Conservation (phyloP, 2,888 invertebrate species). For the Amphiduros pacificus region DNA sequence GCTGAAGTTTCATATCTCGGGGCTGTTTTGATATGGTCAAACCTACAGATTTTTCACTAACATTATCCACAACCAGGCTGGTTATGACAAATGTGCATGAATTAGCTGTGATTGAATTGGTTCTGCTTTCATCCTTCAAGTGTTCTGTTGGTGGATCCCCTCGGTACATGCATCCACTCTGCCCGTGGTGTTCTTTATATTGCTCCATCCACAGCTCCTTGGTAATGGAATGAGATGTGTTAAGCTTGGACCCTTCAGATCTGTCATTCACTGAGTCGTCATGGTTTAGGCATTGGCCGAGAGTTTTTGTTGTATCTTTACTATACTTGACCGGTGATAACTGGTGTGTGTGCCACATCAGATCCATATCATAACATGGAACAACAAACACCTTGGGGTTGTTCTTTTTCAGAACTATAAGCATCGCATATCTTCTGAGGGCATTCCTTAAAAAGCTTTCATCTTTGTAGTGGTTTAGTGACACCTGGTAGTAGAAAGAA, state of each 20-base stretch:
- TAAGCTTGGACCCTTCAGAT: constrained; percentile 56
- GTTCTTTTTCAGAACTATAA: constrained; percentile 55
- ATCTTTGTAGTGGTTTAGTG: constrained; percentile 61
- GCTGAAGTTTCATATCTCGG: too few species aligned
- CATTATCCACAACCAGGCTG: too few species aligned
- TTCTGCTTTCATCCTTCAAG: too few species aligned
- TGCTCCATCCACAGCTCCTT: constrained; percentile 57
- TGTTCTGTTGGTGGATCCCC: constrained; percentile 60
- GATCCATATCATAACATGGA: constrained; percentile 63
- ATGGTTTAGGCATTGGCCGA: constrained; percentile 58
- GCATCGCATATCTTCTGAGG: constrained; percentile 56
- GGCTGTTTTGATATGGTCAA: too few species aligned
- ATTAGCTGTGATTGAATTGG: too few species aligned
- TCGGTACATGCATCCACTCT: constrained; percentile 60
- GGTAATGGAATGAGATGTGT: constrained; percentile 58
- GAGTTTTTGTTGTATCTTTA: constrained; percentile 45
- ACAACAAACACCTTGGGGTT: constrained; percentile 52
- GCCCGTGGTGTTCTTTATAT: constrained; percentile 56
- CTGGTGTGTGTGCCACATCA: constrained; percentile 63
- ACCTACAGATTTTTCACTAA: too few species aligned
- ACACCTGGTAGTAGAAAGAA: constrained; percentile 61
- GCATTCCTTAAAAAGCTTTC: constrained; percentile 57
- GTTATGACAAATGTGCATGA: too few species aligned
- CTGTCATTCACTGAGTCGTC: constrained; percentile 61
- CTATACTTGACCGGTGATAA: constrained; percentile 52